A percentile compares a stretch with the other conserved stretches of the same genome.
phyloP scores from a whole-genome alignment of 2,113 vertebrate genomes.

The Saiga tatarica region DNA sequence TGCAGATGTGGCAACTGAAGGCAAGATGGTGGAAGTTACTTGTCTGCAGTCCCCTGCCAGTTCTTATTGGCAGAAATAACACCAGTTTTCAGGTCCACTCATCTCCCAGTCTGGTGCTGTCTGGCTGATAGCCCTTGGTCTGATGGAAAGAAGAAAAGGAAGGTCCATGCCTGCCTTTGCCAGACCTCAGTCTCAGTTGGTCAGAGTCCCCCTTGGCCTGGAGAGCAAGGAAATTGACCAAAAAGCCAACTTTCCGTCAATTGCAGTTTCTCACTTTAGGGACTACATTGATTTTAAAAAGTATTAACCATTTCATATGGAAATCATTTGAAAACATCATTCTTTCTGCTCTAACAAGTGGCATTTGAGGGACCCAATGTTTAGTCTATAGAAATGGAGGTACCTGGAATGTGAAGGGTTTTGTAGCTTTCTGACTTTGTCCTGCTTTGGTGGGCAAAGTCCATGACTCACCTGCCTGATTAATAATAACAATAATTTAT shows the following conservation, averaged over 20 bases:
- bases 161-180: rapidly evolving
- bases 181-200: not conserved
- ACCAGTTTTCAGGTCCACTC: rapidly evolving
- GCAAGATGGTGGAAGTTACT: not conserved
- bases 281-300: not conserved
- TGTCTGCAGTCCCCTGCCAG: not conserved
- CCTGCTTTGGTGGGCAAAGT: not conserved
- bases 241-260: not conserved
- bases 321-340: not conserved
- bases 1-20: not conserved
- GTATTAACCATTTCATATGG: not conserved
- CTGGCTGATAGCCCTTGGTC: not conserved
- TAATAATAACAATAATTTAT: not conserved
- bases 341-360: not conserved
- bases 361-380: not conserved
- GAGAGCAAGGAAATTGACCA: not conserved
- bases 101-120: not conserved
- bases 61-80: not conserved
- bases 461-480: not conserved
- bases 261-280: not conserved
- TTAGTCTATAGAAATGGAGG: not conserved
- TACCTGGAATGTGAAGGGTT: no score
- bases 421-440: not conserved
- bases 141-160: not conserved
- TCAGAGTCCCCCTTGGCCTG: not conserved